Percentiles rank a stretch among this genome's conserved stretches.
Conservation (phyloP, 1,140 invertebrate genomes). For the Tetraneura akinire region DNA sequence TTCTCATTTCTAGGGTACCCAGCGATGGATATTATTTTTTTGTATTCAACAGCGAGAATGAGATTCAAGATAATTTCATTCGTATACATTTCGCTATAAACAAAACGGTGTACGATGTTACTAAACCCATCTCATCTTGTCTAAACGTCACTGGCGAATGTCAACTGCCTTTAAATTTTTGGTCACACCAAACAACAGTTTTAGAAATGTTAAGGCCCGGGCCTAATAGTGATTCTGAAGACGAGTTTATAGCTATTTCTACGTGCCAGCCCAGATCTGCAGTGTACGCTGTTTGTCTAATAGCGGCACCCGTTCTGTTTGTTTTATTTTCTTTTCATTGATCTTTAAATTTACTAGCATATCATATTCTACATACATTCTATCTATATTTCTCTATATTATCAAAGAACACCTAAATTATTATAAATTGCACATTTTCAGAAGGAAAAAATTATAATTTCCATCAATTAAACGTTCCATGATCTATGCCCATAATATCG, state of each 20-base stretch:
- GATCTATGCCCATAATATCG: not conserved
- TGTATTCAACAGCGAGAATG: conserved; percentile 79
- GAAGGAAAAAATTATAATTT: too few species aligned
- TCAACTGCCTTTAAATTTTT: conserved; percentile 68
- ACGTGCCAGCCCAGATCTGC: conserved; percentile 73
- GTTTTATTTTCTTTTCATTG: conserved; percentile 73
- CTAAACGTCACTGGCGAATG: conserved; percentile 67
- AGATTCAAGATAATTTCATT: conserved; percentile 71
- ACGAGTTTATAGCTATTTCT: conserved; percentile 72
- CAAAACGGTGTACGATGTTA: conserved; percentile 70
- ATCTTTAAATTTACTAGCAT: conserved; percentile 52
- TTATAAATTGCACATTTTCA: too few species aligned
- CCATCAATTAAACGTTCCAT: not conserved
- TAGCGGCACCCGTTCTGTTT: conserved; percentile 71
- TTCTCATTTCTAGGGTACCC: conserved; percentile 62
- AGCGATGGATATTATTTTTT: conserved; percentile 79
- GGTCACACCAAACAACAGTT: conserved; percentile 67
- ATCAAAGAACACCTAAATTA: not conserved
- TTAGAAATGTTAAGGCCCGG: conserved; percentile 58
- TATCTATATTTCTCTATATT: too few species aligned
- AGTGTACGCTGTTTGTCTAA: conserved; percentile 70
- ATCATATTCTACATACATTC: too few species aligned
- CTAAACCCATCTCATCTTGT: conserved; percentile 60
- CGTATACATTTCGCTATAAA: conserved; percentile 69
- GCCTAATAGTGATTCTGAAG: conserved; percentile 71